These are phyloP conservation scores for Chouioia cunea DNA, from an alignment of 2,888 invertebrate genomes.

Conservation along the genomic window DNA sequence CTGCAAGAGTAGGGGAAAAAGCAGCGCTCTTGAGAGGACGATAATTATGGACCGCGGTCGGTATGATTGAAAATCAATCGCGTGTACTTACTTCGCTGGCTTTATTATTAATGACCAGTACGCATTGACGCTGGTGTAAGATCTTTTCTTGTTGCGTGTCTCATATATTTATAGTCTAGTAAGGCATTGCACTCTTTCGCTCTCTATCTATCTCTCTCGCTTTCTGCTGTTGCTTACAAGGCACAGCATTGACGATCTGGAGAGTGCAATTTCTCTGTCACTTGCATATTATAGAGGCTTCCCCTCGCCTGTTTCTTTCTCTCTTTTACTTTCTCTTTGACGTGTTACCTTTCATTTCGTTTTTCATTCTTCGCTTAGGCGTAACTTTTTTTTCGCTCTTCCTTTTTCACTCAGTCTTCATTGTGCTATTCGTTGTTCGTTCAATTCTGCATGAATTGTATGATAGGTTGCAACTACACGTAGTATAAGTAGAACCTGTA, in stretches of 20 bases:
- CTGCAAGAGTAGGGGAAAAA: no score
- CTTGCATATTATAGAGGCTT: not conserved
- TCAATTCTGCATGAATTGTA: no score
- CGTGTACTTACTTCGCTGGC: not conserved
- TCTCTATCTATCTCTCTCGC: no score
- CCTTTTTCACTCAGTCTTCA: constrained; percentile 1
- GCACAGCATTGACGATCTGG: constrained; percentile 7
- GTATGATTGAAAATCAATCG: constrained; percentile 36
- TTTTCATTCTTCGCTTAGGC: constrained; percentile 21
- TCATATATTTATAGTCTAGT: constrained; percentile 32
- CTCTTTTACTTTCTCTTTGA: constrained; percentile 8
- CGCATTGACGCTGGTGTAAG: not conserved
- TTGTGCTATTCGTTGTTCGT: no score
- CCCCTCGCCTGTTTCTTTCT: not conserved
- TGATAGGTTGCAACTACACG: no score
- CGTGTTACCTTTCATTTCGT: not conserved
- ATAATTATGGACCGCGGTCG: not conserved
- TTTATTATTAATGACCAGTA: constrained; percentile 28
- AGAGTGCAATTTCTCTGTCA: constrained; percentile 22
- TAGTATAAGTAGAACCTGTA: no score
- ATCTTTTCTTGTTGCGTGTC: not conserved
- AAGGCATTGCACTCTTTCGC: not conserved
- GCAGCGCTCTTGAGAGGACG: not conserved
- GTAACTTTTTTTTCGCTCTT: constrained; percentile 13
- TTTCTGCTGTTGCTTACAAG: no score